These are phyloP conservation scores for Drosophila burlai DNA, from an alignment of 1,140 invertebrate genomes.

Conservation along the genomic window DNA sequence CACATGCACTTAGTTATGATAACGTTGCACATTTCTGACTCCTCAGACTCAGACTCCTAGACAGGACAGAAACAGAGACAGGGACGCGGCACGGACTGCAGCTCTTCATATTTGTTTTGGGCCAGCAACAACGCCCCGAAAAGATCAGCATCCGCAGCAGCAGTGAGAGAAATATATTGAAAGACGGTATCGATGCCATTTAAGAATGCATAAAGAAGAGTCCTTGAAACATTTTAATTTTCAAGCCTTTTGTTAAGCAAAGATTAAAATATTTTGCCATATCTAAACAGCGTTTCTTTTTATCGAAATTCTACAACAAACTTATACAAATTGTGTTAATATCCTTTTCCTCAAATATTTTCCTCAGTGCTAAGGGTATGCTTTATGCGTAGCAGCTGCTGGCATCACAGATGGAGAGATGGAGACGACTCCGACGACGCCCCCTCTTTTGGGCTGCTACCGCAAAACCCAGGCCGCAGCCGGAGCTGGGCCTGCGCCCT, in stretches of 20 bases:
- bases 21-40: conserved; percentile 79
- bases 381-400: conserved; percentile 80
- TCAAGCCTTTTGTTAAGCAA: neutral
- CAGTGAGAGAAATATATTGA: conserved; percentile 29
- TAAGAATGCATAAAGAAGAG: neutral
- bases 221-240: neutral
- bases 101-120: conserved; percentile 71
- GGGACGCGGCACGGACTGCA: conserved; percentile 32
- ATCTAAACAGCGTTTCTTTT: neutral
- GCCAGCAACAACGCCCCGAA: conserved; percentile 60
- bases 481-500: neutral
- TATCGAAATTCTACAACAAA: neutral
- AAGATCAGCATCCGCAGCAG: conserved; percentile 51
- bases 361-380: conserved; percentile 53
- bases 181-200: no score
- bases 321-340: no score
- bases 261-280: neutral
- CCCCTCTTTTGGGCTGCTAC: conserved; percentile 76
- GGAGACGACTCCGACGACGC: conserved; percentile 68
- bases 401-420: conserved; percentile 62
- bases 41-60: conserved; percentile 27
- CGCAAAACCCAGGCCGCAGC: conserved; percentile 40
- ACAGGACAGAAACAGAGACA: conserved; percentile 20
- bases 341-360: neutral
- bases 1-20: conserved; percentile 82